Percentiles rank a stretch among this genome's conserved stretches.
Evolutionary conservation across 2,797 vertebrate genomes (phyloP).

Genomic region (Anguilla marmorata): DNA sequence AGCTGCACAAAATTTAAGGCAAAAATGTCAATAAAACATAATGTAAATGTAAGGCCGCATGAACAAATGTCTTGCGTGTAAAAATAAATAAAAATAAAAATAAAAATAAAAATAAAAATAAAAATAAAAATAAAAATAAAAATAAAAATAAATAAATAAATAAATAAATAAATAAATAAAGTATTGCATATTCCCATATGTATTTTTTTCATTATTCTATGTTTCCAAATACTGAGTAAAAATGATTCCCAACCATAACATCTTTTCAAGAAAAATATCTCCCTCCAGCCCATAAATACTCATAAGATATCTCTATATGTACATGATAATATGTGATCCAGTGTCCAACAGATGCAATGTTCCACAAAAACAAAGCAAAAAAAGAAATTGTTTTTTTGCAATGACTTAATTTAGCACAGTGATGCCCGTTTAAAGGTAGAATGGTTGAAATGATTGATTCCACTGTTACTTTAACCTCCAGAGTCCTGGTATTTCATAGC

Average conservation of each 20-base stretch:
- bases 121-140: no score
- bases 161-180: conserved; percentile 17
- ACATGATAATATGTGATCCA: neutral
- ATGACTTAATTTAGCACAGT: conserved; percentile 64
- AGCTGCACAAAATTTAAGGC: conserved; percentile 70
- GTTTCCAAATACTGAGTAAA: conserved; percentile 26
- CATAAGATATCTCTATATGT: conserved; percentile 13
- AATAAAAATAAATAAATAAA: no score
- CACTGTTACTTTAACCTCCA: conserved; percentile 32
- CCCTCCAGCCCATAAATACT: conserved; percentile 15
- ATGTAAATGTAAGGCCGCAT: conserved; percentile 76
- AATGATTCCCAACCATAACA: conserved; percentile 7
- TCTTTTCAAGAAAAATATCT: neutral
- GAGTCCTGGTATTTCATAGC: neutral
- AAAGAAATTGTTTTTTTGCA: conserved; percentile 24
- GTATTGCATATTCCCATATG: conserved; percentile 36
- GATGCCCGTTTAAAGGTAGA: conserved; percentile 74
- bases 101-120: no score
- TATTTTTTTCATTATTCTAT: conserved; percentile 7
- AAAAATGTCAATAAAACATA: conserved; percentile 76
- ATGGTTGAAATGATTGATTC: conserved; percentile 69
- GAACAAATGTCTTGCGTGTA: conserved; percentile 55
- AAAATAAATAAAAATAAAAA: no score
- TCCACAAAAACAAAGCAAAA: conserved; percentile 16
- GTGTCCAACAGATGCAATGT: neutral